Evolutionary conservation across 2,797 vertebrate species (phyloP), one percentile per base, ranked within the genome.

Genomic region (Hydrocynus forskahlii): DNA sequence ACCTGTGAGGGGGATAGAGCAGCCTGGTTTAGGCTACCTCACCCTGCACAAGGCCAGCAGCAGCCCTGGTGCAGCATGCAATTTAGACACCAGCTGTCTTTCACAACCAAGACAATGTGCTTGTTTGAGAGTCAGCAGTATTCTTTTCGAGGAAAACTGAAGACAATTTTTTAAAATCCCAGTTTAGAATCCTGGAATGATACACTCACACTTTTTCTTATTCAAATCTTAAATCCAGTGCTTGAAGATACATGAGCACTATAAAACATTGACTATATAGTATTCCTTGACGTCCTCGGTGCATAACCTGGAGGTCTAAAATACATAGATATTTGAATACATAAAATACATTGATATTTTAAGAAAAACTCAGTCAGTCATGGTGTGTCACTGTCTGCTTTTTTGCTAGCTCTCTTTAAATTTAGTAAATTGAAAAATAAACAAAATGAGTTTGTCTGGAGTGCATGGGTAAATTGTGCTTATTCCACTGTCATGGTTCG

Each of bases 1-100:
- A 93, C 92, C 92, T 94, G 92, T 88, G 74, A 67, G 80, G 25
- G 70, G 66, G 68, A 78, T 76, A 81, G 76, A 38, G 19, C 77
- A 68, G 60, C 60, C 76, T 78, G 62, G 71, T 14, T 67, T 75
- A 57, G 10, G 29, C 1, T 14, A 35, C 43, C n/a, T 12, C n/a
- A 2, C 29, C n/a, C 29, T 52, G 40, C 50, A 43, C 45, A 64
- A 40, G 48, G 43, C 45, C 8, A 29, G 38, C 17, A n/a, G 67
- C 3, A 7, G 43, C 13, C 5, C 10, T 23, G 10, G 19, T 12
- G 43, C 5, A 21, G 66, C 9, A 7, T 13, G 10, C 8, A 7
- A n/a, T 40, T 80, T 21, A 16, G 55, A 62, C 64, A 75, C 12
- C 12, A 60, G 50, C 29, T 64, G 38, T 23, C 19, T 13, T 23